Evolutionary conservation across 1,140 invertebrate species (phyloP), one percentile per base, ranked within the genome.

Genomic region (Lepidurus arcticus): DNA sequence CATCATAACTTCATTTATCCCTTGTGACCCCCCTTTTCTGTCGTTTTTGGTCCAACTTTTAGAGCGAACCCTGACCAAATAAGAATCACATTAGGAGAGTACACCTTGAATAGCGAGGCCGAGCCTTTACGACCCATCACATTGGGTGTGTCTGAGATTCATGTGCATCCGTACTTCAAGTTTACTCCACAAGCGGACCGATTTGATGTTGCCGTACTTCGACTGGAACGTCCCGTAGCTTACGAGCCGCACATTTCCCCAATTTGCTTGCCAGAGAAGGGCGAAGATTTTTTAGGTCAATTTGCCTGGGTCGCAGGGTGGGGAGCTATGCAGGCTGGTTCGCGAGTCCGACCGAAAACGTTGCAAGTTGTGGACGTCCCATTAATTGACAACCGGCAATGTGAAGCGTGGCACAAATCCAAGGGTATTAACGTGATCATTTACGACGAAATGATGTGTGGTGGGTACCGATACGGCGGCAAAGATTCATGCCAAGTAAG

Each of bases 401-500:
- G 94, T 83, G 94, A 95, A 84, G 86, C 90, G 75, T 89, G 88
- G 88, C 89, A 90, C 81, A 82, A 86, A 79, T 84, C 85, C 47
- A 88, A 88, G 78, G 88, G 88, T 77, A 97, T 97, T 81, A 95
- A 96, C 84, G 95, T 97, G 45, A 91, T 95, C 9, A 97, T 97
- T 82, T 95, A 96, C 84, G 94, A 95, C 78, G 95, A 97, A 86
- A 98, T 98, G 96, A 91, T 98, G 84, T 98, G 96, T 85, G 96
- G 96, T 7, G 96, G 96, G 1, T 97, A 98, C 84, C 88, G 93
- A 79, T 91, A 92, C 26, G 96, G 96, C 5, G 94, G 94, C 7
- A 93, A 94, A 82, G 92, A 93, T 83, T 91, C 91, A 5, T 93
- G 92, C 84, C 90, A 92, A 86, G 91, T 92, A 83, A 81, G 79